Conservation (phyloP, 2,113 vertebrate genomes). For the Macroglossus sobrinus region DNA sequence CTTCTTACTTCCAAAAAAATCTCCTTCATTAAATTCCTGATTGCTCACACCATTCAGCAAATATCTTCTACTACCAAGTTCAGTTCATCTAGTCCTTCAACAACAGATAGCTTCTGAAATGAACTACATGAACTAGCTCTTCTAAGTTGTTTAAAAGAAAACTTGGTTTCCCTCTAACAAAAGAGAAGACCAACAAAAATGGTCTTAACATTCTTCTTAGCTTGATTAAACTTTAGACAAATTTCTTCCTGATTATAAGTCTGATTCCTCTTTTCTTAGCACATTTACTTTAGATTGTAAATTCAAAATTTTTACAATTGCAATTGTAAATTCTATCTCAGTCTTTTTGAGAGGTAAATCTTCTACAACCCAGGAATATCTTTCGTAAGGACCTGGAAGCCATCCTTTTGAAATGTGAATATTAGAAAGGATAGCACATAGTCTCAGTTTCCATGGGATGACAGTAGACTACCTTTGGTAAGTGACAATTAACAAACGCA, state of each 20-base stretch:
- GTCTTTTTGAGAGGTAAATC: neutral
- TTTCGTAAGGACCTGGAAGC: neutral
- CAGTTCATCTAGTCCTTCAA: neutral
- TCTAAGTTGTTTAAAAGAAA: neutral
- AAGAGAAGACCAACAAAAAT: neutral
- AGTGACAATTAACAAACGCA: neutral
- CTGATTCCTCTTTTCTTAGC: neutral
- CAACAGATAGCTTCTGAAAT: neutral
- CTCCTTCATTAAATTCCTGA: neutral
- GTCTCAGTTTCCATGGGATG: neutral
- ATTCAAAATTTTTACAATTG: too few species aligned
- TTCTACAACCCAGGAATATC: neutral
- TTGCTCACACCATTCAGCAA: neutral
- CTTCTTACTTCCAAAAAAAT: neutral
- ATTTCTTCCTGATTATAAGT: neutral
- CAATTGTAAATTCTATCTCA: neutral
- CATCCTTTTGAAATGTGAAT: neutral
- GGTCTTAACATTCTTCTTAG: neutral
- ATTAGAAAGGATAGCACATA: neutral
- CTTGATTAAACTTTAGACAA: neutral
- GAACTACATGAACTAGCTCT: neutral
- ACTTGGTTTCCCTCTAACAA: neutral
- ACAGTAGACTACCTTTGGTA: neutral
- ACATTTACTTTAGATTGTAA: conserved; percentile 25
- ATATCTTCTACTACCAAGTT: neutral